Base-by-base conservation (phyloP, 2,888 invertebrate genomes). In the Calliopum simillimum region DNA sequence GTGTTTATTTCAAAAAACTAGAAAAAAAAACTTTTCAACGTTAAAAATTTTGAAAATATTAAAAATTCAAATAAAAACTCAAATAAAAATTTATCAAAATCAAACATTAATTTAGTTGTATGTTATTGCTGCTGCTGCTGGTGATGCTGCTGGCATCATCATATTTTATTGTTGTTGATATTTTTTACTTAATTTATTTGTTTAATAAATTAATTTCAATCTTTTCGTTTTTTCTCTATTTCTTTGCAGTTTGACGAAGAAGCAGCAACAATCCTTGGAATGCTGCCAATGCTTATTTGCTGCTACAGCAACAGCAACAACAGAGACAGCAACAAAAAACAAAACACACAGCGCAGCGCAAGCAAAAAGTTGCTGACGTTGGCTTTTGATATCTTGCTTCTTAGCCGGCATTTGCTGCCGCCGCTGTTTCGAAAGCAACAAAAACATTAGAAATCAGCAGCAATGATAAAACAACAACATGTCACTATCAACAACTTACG, bases 361-460 rank as follows among this genome's bases (percentile, higher is more conserved):
- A 51, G n/a, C 51, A 51, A n/a, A n/a, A 4, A 21, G 21, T 43
- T 44, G 16, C 14, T 44, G 21, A 21, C 61, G 19, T 44, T 61
- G 25, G 33, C 46, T 25, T 46, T 49, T 14, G 12, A 3, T n/a
- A 14, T 33, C n/a, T 33, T 41, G n/a, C 25, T 49, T 49, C 16
- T 23, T 51, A 13, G 41, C 63, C n/a, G 49, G 51, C 12, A 49
- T 25, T 49, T 51, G 47, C 51, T 19, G 33, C 8, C 1, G 8
- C 61, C 66, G 53, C 55, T 70, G 67, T 46, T 46, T 55, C n/a
- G n/a, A n/a, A n/a, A 33, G 66, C 47, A 61, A 44, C 47, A 67
- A 59, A 47, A 44, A 16, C 51, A 12, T 55, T 51, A 46, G 68
- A 41, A 65, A 61, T 43, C 19, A 66, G n/a, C 49, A 58, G 19